Evolutionary conservation across 2,888 invertebrate genomes (phyloP).

Genomic region (Scotopteryx bipunctaria): DNA sequence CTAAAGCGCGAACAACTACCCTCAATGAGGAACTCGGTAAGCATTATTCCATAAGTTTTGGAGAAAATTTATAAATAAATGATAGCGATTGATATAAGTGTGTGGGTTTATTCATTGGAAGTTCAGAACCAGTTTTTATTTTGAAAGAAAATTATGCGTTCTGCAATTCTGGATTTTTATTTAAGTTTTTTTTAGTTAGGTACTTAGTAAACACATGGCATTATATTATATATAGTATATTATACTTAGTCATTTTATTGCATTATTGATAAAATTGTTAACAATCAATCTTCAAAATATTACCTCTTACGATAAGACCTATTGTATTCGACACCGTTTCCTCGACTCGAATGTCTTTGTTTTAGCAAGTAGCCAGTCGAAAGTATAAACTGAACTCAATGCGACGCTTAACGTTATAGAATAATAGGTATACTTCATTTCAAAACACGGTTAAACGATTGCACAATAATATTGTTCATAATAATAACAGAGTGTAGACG

Average conservation of each 20-base stretch:
- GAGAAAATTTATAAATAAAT: too few relatives aligned
- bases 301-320: constrained; percentile 5
- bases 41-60: too few relatives aligned
- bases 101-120: too few relatives aligned
- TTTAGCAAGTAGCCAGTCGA: neutral
- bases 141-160: too few relatives aligned
- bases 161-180: too few relatives aligned
- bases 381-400: constrained; percentile 12
- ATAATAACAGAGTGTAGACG: constrained; percentile 1
- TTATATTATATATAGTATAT: too few relatives aligned
- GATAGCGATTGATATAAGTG: too few relatives aligned
- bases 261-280: neutral
- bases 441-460: neutral
- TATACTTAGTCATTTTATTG: too few relatives aligned
- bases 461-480: neutral
- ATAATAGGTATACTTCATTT: constrained; percentile 3
- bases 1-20: constrained; percentile 98
- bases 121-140: too few relatives aligned
- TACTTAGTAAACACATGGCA: too few relatives aligned
- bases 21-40: constrained; percentile 97
- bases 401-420: neutral
- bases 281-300: constrained; percentile 4
- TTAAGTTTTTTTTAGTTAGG: too few relatives aligned
- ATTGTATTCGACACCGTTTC: neutral
- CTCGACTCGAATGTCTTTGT: constrained; percentile 6